Evolutionary conservation across 2,888 invertebrate genomes (phyloP).

Genomic region (Noctua comes): DNA sequence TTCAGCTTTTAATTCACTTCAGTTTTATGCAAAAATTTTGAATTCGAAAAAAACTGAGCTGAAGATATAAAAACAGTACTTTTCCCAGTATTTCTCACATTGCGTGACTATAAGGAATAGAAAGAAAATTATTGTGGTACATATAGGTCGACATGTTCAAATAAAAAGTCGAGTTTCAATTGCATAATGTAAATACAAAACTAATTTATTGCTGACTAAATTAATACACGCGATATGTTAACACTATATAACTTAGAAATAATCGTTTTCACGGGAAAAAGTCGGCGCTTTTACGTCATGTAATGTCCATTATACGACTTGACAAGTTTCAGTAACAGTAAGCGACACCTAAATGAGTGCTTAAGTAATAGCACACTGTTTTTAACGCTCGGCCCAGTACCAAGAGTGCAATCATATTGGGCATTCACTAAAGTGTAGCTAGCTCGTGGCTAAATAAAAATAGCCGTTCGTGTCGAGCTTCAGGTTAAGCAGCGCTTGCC

Average conservation of each 20-base stretch:
- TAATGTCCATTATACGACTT: too few species aligned
- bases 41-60: neutral
- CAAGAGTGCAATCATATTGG: neutral
- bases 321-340: neutral
- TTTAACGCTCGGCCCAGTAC: neutral
- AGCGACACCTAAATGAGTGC: neutral
- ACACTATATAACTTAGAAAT: constrained; percentile 15
- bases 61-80: neutral
- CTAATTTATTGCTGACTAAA: constrained; percentile 24
- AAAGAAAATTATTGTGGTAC: constrained; percentile 22
- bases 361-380: neutral
- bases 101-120: constrained; percentile 44
- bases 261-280: neutral
- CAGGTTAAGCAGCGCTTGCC: too few species aligned
- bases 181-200: constrained; percentile 48
- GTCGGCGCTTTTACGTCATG: neutral
- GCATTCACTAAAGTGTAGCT: neutral
- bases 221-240: constrained; percentile 41
- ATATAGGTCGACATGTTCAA: constrained; percentile 44
- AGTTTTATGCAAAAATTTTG: neutral
- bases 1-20: neutral
- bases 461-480: too few species aligned
- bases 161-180: constrained; percentile 47
- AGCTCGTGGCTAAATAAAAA: neutral
- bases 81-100: neutral